phyloP scores from a whole-genome alignment of 2,113 vertebrate species.

The Trichomycterus rosablanca region DNA sequence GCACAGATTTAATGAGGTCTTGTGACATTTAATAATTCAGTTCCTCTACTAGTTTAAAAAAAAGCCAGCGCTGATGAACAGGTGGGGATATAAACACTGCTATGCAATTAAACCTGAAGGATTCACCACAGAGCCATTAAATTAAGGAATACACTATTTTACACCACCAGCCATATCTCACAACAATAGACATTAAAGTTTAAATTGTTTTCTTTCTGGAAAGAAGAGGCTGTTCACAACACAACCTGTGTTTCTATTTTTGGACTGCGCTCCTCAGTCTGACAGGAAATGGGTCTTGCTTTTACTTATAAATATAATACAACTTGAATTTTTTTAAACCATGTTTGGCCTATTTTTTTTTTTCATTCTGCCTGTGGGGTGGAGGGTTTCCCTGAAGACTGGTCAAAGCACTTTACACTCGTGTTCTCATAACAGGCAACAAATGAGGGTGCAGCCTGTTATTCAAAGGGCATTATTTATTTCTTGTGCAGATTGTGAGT shows the following conservation, averaged over 20 bases:
- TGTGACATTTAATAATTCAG: slow-evolving; percentile 63
- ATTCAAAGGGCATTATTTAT: not conserved
- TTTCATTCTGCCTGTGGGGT: not conserved
- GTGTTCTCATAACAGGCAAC: not conserved
- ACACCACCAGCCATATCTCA: slow-evolving; percentile 2
- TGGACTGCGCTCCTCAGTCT: slow-evolving; percentile 1
- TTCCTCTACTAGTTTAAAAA: slow-evolving; percentile 50
- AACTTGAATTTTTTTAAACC: slow-evolving; percentile 61
- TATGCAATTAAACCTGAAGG: slow-evolving; percentile 38
- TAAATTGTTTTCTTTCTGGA: slow-evolving; percentile 14
- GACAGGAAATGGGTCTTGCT: slow-evolving; percentile 1
- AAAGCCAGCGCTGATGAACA: slow-evolving; percentile 53
- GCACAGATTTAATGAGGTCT: slow-evolving; percentile 49
- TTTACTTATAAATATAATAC: slow-evolving; percentile 10
- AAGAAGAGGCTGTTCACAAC: slow-evolving; percentile 2
- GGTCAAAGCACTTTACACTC: not conserved
- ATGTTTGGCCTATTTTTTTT: slow-evolving; percentile 61
- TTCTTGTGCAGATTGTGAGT: not conserved
- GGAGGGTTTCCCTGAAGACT: slow-evolving; percentile 51
- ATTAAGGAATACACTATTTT: slow-evolving; percentile 53
- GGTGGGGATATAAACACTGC: slow-evolving; percentile 49
- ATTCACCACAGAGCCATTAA: slow-evolving; percentile 49
- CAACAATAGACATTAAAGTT: slow-evolving; percentile 18
- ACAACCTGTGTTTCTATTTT: slow-evolving; percentile 42
- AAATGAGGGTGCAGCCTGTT: not conserved